Percentiles rank a stretch among this genome's conserved stretches.
Evolutionary conservation across 2,113 vertebrate species (phyloP).

Genomic region (Aviceda subcristata): DNA sequence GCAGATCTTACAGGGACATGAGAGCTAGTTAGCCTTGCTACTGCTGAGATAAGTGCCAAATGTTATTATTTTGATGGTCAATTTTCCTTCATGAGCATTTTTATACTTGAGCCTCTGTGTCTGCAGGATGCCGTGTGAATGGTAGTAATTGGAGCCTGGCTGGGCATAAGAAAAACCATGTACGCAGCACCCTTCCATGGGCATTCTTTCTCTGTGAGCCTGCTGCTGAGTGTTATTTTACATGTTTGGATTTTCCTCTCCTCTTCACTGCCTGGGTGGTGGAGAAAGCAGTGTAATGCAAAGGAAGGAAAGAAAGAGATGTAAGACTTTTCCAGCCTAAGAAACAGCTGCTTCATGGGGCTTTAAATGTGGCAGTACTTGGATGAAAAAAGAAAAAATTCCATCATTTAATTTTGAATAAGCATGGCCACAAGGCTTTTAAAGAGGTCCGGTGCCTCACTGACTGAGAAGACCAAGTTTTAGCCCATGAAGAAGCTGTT

Average conservation of each 20-base stretch:
- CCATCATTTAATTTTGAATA: background rate
- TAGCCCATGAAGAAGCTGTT: background rate
- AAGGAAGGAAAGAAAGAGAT: background rate
- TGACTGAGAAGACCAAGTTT: background rate
- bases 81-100: background rate
- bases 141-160: background rate
- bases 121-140: background rate
- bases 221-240: background rate
- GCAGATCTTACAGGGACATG: background rate
- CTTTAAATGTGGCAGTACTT: background rate
- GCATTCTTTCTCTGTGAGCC: background rate
- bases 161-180: background rate
- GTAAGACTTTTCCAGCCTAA: background rate
- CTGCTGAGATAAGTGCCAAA: conserved; percentile 11
- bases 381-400: background rate
- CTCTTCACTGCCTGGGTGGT: background rate
- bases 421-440: background rate
- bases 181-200: rapidly evolving
- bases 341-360: background rate
- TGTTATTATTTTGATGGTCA: conserved; percentile 16
- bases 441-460: background rate
- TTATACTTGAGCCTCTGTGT: background rate
- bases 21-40: background rate
- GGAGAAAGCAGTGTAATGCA: background rate
- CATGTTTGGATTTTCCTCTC: background rate